These are phyloP conservation scores for Pentamera pediparva DNA, from an alignment of 53 echinoderm and acorn worm genomes.

Conservation along the genomic window DNA sequence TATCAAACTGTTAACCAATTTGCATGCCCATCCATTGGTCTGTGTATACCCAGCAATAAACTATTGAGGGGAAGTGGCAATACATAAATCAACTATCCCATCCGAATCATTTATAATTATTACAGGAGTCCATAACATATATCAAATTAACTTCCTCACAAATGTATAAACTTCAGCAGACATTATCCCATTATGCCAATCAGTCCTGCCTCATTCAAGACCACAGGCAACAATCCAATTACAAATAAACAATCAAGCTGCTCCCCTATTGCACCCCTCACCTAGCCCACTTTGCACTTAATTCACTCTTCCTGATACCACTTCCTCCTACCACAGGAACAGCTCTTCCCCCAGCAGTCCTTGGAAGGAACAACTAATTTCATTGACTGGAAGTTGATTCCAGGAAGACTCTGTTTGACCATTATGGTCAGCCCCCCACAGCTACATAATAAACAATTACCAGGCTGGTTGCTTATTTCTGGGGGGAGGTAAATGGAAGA, in stretches of 20 bases:
- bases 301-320: conserved; percentile 15
- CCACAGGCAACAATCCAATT: conserved; percentile 6
- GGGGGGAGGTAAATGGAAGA: conserved; percentile 1
- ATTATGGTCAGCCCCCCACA: not conserved
- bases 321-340: conserved; percentile 5
- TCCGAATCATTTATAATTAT: no score
- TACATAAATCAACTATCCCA: no score
- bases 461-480: not conserved
- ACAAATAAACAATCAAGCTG: conserved; percentile 1
- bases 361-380: conserved; percentile 19
- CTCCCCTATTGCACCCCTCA: not conserved
- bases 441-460: not conserved
- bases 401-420: not conserved
- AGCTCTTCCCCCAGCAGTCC: conserved; percentile 7
- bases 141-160: not conserved
- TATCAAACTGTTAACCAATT: no score
- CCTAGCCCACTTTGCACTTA: not conserved
- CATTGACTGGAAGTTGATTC: conserved; percentile 30
- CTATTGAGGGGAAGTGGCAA: no score
- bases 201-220: not conserved
- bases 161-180: not conserved
- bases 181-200: not conserved
- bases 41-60: no score
- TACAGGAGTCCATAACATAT: no score
- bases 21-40: no score